phyloP scores from a whole-genome alignment of 2,113 vertebrate genomes.

The Pimephales promelas region DNA sequence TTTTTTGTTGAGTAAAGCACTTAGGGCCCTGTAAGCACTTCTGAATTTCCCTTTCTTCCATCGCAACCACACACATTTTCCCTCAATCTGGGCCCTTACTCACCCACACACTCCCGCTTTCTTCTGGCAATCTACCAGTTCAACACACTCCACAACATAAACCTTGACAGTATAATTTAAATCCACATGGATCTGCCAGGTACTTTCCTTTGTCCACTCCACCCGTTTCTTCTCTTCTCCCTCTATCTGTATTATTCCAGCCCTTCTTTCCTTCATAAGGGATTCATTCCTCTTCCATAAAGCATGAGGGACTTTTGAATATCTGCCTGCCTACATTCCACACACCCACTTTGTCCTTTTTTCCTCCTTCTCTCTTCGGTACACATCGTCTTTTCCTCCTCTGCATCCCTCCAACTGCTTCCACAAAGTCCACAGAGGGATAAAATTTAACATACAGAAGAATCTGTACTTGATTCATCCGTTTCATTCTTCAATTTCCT shows the following conservation, averaged over 20 bases:
- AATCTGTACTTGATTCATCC: constrained; percentile 31
- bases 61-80: constrained; percentile 12
- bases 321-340: constrained; percentile 6
- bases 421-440: constrained; percentile 27
- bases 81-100: neutral
- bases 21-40: constrained; percentile 23
- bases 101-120: neutral
- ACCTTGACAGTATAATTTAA: constrained; percentile 25
- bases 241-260: neutral
- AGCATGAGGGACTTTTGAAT: constrained; percentile 6
- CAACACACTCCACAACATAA: constrained; percentile 24
- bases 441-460: neutral
- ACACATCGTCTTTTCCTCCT: constrained; percentile 34
- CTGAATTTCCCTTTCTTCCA: constrained; percentile 26
- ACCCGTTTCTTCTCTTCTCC: constrained; percentile 43
- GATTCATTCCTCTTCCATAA: constrained; percentile 38
- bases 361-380: neutral
- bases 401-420: constrained; percentile 33
- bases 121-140: constrained; percentile 14
- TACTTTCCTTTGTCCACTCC: constrained; percentile 55
- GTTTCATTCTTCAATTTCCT: constrained; percentile 43
- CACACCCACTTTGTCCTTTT: neutral
- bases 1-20: constrained; percentile 18
- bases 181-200: constrained; percentile 43
- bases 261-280: constrained; percentile 25